phyloP scores from a whole-genome alignment of 2,797 vertebrate genomes.

The Capromys pilorides region DNA sequence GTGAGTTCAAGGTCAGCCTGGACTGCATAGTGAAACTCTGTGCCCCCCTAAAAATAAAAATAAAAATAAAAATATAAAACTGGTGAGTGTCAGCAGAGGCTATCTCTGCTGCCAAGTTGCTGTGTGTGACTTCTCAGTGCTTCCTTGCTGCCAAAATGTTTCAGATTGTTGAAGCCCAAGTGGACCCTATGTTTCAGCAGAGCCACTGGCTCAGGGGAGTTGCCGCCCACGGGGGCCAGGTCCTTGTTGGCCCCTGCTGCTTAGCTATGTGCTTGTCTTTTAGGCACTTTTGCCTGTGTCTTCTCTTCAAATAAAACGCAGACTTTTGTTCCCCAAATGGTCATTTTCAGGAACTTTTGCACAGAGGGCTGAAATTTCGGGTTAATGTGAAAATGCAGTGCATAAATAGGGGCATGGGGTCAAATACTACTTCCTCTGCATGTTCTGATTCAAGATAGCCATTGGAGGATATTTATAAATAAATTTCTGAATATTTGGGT shows the following conservation, averaged over 20 bases:
- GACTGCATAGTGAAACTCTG: not conserved
- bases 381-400: not conserved
- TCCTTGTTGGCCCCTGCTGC: not conserved
- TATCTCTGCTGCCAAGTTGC: accelerated
- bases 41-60: not conserved
- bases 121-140: not conserved
- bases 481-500: not conserved
- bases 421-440: not conserved
- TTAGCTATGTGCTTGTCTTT: accelerated
- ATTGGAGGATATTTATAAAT: not conserved
- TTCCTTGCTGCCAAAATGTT: not conserved
- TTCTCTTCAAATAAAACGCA: not conserved
- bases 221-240: not conserved
- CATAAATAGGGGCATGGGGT: not conserved
- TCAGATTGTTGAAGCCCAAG: not conserved
- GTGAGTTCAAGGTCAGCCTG: not conserved
- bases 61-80: not conserved
- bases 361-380: not conserved
- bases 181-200: not conserved
- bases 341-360: not conserved
- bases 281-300: not conserved
- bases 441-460: not conserved
- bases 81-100: not conserved
- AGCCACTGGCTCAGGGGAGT: not conserved
- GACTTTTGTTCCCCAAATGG: not conserved